These are phyloP conservation scores for Perognathus longimembris DNA, from an alignment of 2,113 vertebrate species.

Conservation along the genomic window DNA sequence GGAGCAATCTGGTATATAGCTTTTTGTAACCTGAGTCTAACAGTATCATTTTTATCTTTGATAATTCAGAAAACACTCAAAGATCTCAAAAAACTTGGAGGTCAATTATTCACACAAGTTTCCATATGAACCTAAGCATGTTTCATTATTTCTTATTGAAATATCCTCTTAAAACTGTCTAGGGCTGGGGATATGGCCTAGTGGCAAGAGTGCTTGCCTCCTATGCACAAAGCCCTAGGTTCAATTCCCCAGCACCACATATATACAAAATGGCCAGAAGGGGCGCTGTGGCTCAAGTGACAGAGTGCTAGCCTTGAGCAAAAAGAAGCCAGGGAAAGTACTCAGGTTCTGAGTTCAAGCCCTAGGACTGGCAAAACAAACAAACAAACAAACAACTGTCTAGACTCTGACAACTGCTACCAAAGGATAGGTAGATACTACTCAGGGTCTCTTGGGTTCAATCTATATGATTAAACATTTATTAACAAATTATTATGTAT, in stretches of 20 bases:
- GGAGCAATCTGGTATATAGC: not conserved
- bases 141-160: not conserved
- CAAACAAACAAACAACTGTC: too few relatives aligned
- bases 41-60: not conserved
- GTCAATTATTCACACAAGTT: not conserved
- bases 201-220: too few relatives aligned
- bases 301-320: too few relatives aligned
- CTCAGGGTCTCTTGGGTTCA: not conserved
- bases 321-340: too few relatives aligned
- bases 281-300: too few relatives aligned
- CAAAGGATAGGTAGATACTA: not conserved
- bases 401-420: not conserved
- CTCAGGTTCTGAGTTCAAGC: too few relatives aligned
- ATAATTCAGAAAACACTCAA: not conserved
- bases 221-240: too few relatives aligned
- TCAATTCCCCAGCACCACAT: too few relatives aligned
- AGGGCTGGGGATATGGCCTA: too few relatives aligned
- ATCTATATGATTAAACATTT: not conserved
- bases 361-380: too few relatives aligned
- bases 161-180: too few relatives aligned
- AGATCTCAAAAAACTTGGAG: not conserved
- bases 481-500: not conserved
- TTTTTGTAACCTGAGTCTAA: not conserved
- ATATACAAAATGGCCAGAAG: too few relatives aligned
- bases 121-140: not conserved